Evolutionary conservation across 2,113 vertebrate species (phyloP).

Genomic region (Trogon melanurus): DNA sequence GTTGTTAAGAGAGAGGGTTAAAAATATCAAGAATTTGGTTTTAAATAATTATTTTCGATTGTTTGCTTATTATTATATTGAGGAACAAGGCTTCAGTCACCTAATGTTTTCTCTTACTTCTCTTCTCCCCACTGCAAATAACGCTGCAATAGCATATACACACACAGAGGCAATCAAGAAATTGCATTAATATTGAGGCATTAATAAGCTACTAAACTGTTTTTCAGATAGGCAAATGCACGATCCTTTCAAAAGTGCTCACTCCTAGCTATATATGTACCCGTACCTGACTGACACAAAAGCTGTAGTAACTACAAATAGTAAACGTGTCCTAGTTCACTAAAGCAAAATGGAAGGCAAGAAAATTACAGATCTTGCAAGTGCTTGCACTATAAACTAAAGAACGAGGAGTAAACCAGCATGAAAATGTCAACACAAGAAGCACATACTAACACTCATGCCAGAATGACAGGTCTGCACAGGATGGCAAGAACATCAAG

Average conservation of each 20-base stretch:
- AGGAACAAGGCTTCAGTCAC: not conserved
- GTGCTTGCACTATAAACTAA: not conserved
- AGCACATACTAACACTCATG: not conserved
- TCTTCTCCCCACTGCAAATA: not conserved
- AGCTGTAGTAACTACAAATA: too few relatives aligned
- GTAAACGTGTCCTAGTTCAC: not conserved
- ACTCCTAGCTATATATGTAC: not conserved
- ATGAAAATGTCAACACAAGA: not conserved
- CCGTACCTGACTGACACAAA: not conserved
- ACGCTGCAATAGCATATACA: not conserved
- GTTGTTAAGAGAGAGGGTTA: not conserved
- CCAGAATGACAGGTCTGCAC: not conserved
- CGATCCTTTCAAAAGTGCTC: not conserved
- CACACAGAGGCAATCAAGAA: not conserved
- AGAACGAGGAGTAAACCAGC: not conserved
- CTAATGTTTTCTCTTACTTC: not conserved
- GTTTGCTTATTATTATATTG: not conserved
- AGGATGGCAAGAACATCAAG: not conserved
- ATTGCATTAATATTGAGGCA: not conserved
- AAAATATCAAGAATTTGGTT: not conserved
- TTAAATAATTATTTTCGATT: not conserved
- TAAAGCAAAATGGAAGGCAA: not conserved
- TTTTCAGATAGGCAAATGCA: not conserved
- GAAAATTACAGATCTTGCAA: not conserved
- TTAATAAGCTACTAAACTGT: not conserved